Evolutionary conservation across 1,140 invertebrate species (phyloP).

Genomic region (Scylla paramamosain): DNA sequence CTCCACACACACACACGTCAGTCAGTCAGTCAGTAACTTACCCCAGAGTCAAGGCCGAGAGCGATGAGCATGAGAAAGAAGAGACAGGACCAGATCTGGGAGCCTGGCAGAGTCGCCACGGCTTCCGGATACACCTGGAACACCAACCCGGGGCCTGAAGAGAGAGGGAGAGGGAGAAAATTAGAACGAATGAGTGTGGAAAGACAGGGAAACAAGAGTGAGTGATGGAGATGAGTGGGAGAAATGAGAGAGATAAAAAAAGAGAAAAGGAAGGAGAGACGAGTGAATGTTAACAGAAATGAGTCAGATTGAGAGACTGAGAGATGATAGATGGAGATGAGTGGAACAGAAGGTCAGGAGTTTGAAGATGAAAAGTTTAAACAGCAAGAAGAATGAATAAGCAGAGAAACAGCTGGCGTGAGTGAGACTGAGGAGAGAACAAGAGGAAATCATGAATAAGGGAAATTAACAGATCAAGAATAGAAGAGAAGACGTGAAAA

Average conservation of each 20-base stretch:
- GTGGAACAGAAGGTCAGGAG: background rate
- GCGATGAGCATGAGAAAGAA: conserved; percentile 97
- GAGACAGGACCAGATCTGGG: conserved; percentile 93
- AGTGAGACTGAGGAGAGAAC: too few relatives aligned
- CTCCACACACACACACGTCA: too few relatives aligned
- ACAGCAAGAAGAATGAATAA: background rate
- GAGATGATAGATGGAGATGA: background rate
- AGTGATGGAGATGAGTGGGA: background rate
- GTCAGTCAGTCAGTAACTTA: conserved; percentile 82
- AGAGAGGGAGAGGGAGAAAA: background rate
- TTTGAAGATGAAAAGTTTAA: background rate
- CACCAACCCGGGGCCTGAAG: conserved; percentile 89
- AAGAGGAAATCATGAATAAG: too few relatives aligned
- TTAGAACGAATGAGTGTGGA: background rate
- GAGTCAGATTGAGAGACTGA: background rate
- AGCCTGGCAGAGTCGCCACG: conserved; percentile 91
- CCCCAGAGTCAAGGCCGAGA: conserved; percentile 94
- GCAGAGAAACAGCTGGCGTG: too few relatives aligned
- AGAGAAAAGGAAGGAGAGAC: background rate
- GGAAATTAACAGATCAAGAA: too few relatives aligned
- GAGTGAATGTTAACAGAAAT: background rate
- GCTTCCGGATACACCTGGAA: conserved; percentile 96
- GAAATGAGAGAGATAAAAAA: background rate
- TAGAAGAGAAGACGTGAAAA: too few relatives aligned
- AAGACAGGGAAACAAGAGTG: background rate